phyloP scores from a whole-genome alignment of 1,140 invertebrate genomes.

The Drosophila punjabiensis region DNA sequence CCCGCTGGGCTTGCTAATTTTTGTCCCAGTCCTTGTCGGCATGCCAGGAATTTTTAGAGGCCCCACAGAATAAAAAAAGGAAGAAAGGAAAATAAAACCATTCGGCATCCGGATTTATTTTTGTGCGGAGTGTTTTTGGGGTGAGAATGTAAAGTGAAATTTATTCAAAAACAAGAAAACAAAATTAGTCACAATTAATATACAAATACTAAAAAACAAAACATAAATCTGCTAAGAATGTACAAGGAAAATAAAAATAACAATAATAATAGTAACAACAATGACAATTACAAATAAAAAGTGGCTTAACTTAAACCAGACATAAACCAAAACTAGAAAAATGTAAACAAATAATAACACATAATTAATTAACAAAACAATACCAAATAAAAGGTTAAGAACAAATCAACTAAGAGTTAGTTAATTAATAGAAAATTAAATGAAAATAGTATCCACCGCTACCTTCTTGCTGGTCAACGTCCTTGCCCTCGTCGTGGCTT shows the following conservation, averaged over 20 bases:
- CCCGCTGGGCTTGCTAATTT: slow-evolving; percentile 70
- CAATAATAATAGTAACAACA: background rate
- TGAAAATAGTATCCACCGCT: slow-evolving; percentile 52
- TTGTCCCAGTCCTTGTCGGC: slow-evolving; percentile 67
- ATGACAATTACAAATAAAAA: slow-evolving; percentile 8
- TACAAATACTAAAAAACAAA: slow-evolving; percentile 6
- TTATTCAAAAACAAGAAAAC: slow-evolving; percentile 42
- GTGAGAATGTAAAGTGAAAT: slow-evolving; percentile 44
- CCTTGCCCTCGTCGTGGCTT: slow-evolving; percentile 32
- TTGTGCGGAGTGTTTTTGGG: slow-evolving; percentile 22
- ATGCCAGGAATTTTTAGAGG: slow-evolving; percentile 73
- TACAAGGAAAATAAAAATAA: background rate
- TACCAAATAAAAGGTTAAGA: background rate
- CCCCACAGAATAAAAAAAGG: slow-evolving; percentile 11
- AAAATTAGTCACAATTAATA: slow-evolving; percentile 13
- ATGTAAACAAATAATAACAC: slow-evolving; percentile 18
- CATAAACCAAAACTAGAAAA: slow-evolving; percentile 8
- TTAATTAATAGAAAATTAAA: slow-evolving; percentile 39
- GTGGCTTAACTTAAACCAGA: slow-evolving; percentile 24
- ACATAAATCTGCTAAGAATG: background rate
- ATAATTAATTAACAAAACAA: slow-evolving; percentile 5
- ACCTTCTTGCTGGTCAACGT: slow-evolving; percentile 62
- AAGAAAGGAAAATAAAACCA: slow-evolving; percentile 39
- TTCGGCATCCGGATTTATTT: slow-evolving; percentile 57
- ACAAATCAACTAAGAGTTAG: slow-evolving; percentile 21